Conservation (phyloP, 2,113 vertebrate genomes). For the Triplophysa dalaica region DNA sequence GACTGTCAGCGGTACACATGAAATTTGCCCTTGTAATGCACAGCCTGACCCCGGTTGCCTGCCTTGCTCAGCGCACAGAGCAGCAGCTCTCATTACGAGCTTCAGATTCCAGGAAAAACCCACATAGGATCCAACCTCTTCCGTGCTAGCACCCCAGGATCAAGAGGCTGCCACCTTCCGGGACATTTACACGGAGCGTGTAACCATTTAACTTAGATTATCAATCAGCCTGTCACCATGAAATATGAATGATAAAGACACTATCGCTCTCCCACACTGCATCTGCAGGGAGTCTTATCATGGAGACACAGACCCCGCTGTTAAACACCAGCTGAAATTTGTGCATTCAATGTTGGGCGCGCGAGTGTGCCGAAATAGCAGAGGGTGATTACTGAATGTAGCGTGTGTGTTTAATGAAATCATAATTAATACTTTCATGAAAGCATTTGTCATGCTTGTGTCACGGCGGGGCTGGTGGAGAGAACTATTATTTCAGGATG, state of each 20-base stretch:
- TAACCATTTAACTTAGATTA: slow-evolving; percentile 29
- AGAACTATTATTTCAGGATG: slow-evolving; percentile 31
- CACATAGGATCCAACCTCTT: neutral
- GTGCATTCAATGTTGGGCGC: slow-evolving; percentile 10
- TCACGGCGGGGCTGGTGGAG: slow-evolving; percentile 33
- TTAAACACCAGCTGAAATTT: slow-evolving; percentile 34
- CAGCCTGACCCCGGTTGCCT: slow-evolving; percentile 14
- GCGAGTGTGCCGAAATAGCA: slow-evolving; percentile 18
- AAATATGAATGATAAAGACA: slow-evolving; percentile 39
- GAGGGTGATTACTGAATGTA: slow-evolving; percentile 37
- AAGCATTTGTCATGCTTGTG: slow-evolving; percentile 44
- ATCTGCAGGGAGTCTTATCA: slow-evolving; percentile 43
- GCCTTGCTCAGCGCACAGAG: neutral
- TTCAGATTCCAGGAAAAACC: slow-evolving; percentile 6
- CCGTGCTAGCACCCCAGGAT: neutral
- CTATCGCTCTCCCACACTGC: slow-evolving; percentile 26
- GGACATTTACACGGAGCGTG: neutral
- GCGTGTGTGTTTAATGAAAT: slow-evolving; percentile 42
- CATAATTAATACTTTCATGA: slow-evolving; percentile 50
- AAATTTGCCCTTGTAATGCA: neutral
- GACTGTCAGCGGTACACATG: too few relatives aligned
- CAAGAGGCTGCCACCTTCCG: neutral
- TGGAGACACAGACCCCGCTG: slow-evolving; percentile 36
- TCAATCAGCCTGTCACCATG: slow-evolving; percentile 37
- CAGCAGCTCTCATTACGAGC: neutral